Percentiles rank a stretch among this genome's conserved stretches.
These are phyloP conservation scores for Chionoecetes opilio DNA, from an alignment of 1,140 invertebrate genomes.

Conservation along the genomic window DNA sequence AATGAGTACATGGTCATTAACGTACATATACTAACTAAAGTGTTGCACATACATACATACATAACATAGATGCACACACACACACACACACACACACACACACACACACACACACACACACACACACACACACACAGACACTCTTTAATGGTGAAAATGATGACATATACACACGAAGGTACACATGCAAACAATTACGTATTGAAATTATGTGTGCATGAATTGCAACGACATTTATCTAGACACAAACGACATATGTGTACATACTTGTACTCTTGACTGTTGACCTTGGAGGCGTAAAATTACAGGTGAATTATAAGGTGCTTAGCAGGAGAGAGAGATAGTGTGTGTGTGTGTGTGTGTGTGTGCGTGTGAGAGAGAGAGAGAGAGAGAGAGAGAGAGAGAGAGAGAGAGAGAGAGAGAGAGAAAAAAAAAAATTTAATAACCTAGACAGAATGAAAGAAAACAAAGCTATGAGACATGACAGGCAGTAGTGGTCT, in stretches of 20 bases:
- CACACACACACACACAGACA: constrained; percentile 35
- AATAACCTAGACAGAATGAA: background rate
- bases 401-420: background rate
- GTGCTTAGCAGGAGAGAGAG: background rate
- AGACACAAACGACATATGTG: too few species aligned
- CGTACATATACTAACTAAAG: too few species aligned
- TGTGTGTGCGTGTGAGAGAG: background rate
- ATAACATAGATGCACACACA: constrained; percentile 32
- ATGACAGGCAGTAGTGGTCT: background rate
- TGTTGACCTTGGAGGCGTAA: background rate
- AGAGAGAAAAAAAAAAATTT: background rate
- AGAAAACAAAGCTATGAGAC: too few species aligned
- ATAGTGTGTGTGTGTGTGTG: background rate
- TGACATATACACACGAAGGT: background rate
- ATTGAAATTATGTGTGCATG: background rate
- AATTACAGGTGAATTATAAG: background rate
- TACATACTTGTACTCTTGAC: background rate
- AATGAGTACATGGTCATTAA: too few species aligned
- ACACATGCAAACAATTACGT: background rate
- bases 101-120: constrained; percentile 53
- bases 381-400: constrained; percentile 41
- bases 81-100: constrained; percentile 51
- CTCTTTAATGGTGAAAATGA: background rate
- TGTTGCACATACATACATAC: background rate
- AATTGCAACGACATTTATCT: too few species aligned